Evolutionary conservation across 1,140 invertebrate species (phyloP).

Genomic region (Helicoverpa zea): DNA sequence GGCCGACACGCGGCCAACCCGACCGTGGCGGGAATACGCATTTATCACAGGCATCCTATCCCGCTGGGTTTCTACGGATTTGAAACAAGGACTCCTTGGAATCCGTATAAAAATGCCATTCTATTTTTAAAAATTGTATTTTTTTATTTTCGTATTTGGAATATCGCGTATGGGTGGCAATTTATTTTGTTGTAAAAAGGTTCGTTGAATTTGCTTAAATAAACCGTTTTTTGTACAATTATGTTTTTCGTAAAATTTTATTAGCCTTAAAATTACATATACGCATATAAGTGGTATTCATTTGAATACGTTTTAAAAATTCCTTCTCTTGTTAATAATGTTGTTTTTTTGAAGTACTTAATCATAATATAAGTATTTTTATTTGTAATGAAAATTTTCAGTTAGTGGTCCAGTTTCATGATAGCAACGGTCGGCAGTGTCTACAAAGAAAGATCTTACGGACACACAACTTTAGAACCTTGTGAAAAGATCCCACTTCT

Average conservation of each 20-base stretch:
- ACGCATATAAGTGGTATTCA: neutral
- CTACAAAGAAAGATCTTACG: conserved; percentile 57
- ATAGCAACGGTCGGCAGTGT: neutral
- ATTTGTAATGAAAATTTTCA: too few species aligned
- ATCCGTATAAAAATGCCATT: conserved; percentile 38
- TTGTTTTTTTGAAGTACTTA: too few species aligned
- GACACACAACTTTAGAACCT: conserved; percentile 53
- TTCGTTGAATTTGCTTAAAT: conserved; percentile 3
- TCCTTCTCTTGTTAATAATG: neutral
- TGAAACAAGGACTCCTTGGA: conserved; percentile 19
- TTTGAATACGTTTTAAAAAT: neutral
- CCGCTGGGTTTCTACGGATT: conserved; percentile 33
- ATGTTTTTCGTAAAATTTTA: neutral
- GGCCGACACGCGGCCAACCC: conserved; percentile 42
- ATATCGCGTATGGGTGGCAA: neutral
- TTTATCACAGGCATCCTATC: conserved; percentile 39
- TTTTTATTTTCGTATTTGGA: conserved; percentile 19
- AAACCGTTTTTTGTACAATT: conserved; percentile 1
- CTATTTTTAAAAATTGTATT: conserved; percentile 10
- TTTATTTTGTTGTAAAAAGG: neutral
- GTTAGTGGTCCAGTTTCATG: neutral
- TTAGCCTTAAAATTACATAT: too few species aligned
- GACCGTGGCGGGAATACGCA: conserved; percentile 41
- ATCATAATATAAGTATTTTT: too few species aligned
- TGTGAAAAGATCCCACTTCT: conserved; percentile 50